Base-by-base conservation (phyloP, 2,113 vertebrate genomes). In the Puntigrus tetrazona region DNA sequence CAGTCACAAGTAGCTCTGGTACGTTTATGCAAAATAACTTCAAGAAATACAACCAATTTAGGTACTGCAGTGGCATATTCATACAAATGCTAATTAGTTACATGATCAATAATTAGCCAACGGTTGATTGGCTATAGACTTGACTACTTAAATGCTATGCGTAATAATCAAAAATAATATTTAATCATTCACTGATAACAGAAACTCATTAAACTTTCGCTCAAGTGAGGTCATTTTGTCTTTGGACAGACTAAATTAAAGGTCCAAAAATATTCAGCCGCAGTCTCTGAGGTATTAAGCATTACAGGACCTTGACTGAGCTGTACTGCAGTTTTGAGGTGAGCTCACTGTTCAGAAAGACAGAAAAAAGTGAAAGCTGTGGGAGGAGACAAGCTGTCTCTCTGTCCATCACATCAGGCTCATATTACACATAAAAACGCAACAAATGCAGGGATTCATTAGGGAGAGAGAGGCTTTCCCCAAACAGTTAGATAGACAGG, bases 321-420 rank as follows among this genome's bases (percentile, higher is more conserved):
- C 7, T n/a, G 29, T 16, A 50, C 27, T 27, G 1, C 25, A 27
- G 61, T 31, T 31, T 29, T 81, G 63, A n/a, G 18, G 18, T 31
- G 79, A 50, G 18, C 78, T 69, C 27, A 34, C 9, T 3, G 16
- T 81, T 69, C 78, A 81, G 59, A 80, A 63, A 45, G 36, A 31
- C 9, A 3, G 18, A 81, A 63, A 65, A 65, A 79, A 43, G 7
- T 16, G 22, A 14, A 63, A 31, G 16, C 27, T 81, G 43, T 22
- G n/a, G 61, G 18, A 47, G n/a, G 41, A 81, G 79, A 81, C 63
- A 69, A 43, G 14, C 45, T 52, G 41, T 70, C 63, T 67, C 79
- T 81, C 61, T 50, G 18, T n/a, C 79, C 63, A 81, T 45, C 79
- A 52, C 79, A 38, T 81, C 79, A 52, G 22, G 79, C 43, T 81